Evolutionary conservation across 2,888 invertebrate genomes (phyloP).

Genomic region (Leptarthrus brevirostris): DNA sequence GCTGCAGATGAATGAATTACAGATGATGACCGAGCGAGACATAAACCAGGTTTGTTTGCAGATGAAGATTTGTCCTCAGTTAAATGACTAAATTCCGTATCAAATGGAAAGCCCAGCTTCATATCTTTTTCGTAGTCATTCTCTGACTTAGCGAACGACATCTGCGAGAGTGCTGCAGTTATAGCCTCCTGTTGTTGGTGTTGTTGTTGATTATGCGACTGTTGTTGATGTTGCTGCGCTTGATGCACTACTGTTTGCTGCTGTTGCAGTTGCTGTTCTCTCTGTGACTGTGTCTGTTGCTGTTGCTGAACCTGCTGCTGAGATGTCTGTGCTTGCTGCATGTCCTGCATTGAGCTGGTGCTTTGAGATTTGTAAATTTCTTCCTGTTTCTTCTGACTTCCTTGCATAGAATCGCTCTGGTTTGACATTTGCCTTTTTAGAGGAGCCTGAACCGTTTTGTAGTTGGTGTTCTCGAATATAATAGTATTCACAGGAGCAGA

Average conservation of each 20-base stretch:
- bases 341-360: slow-evolving; percentile 61
- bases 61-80: slow-evolving; percentile 75
- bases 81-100: slow-evolving; percentile 81
- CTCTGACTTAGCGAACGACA: slow-evolving; percentile 72
- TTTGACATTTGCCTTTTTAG: slow-evolving; percentile 67
- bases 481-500: slow-evolving; percentile 88
- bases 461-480: slow-evolving; percentile 92
- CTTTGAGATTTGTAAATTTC: slow-evolving; percentile 54
- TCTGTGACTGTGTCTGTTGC: slow-evolving; percentile 52
- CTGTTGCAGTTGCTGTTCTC: slow-evolving; percentile 56
- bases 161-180: slow-evolving; percentile 71
- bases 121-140: slow-evolving; percentile 85
- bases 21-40: slow-evolving; percentile 72
- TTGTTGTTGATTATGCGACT: slow-evolving; percentile 59
- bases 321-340: slow-evolving; percentile 64
- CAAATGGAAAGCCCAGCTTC: slow-evolving; percentile 92
- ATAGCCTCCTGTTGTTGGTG: slow-evolving; percentile 63
- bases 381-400: slow-evolving; percentile 53
- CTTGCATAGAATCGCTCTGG: slow-evolving; percentile 54
- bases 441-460: slow-evolving; percentile 76
- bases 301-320: slow-evolving; percentile 63
- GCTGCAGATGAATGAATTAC: slow-evolving; percentile 68
- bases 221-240: slow-evolving; percentile 57
- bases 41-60: slow-evolving; percentile 48
- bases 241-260: slow-evolving; percentile 62